A percentile compares a stretch with the other conserved stretches of the same genome.
Evolutionary conservation across 2,113 vertebrate genomes (phyloP).

Genomic region (Hippocampus comes): DNA sequence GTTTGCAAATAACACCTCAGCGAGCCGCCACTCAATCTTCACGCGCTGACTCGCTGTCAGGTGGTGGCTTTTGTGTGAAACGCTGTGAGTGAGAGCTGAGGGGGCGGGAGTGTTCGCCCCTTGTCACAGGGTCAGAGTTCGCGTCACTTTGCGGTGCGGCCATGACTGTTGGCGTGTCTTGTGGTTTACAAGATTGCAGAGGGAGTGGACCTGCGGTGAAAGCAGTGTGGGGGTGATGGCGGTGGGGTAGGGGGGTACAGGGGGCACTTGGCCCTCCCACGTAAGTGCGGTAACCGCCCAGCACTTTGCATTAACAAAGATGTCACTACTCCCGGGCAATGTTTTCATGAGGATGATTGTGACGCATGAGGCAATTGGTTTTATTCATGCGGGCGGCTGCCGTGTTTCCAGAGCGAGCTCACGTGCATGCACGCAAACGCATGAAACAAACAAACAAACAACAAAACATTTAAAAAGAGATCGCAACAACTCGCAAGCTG

Average conservation of each 20-base stretch:
- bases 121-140: slow-evolving; percentile 63
- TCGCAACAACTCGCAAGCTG: no score
- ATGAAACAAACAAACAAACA: no score
- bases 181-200: slow-evolving; percentile 42
- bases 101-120: slow-evolving; percentile 28
- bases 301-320: slow-evolving; percentile 56
- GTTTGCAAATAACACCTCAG: slow-evolving; percentile 56
- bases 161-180: slow-evolving; percentile 55
- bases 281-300: slow-evolving; percentile 27
- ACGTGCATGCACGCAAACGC: background rate
- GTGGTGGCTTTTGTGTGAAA: slow-evolving; percentile 24
- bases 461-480: no score
- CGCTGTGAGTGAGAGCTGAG: background rate
- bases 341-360: slow-evolving; percentile 49
- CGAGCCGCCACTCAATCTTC: slow-evolving; percentile 60
- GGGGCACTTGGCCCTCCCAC: background rate
- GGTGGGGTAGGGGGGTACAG: background rate
- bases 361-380: slow-evolving; percentile 22
- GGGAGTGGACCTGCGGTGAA: slow-evolving; percentile 35
- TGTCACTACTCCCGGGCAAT: slow-evolving; percentile 44
- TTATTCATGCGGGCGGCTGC: slow-evolving; percentile 11
- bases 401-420: background rate
- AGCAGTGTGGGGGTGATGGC: slow-evolving; percentile 23
- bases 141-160: slow-evolving; percentile 47
- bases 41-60: slow-evolving; percentile 58